phyloP scores from a whole-genome alignment of 1,140 invertebrate genomes.

The Acromyrmex charruanus region DNA sequence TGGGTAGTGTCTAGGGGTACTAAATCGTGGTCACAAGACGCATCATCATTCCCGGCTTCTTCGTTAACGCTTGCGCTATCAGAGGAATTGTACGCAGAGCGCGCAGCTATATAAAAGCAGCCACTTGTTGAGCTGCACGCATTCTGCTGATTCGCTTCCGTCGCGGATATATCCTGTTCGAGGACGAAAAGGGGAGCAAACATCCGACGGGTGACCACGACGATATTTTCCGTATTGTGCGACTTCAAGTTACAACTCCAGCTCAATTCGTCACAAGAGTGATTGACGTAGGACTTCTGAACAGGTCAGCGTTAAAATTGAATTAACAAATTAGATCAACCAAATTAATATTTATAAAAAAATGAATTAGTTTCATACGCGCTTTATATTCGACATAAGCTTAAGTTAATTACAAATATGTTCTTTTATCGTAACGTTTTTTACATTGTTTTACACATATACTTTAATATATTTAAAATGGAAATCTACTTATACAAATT shows the following conservation, averaged over 20 bases:
- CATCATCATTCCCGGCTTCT: slow-evolving; percentile 32
- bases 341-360: background rate
- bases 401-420: background rate
- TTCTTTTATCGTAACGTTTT: no score
- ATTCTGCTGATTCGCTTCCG: slow-evolving; percentile 79
- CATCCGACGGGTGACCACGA: slow-evolving; percentile 18
- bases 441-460: no score
- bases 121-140: slow-evolving; percentile 86
- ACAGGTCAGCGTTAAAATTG: slow-evolving; percentile 37
- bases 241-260: slow-evolving; percentile 26
- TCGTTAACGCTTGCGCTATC: slow-evolving; percentile 79
- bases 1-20: slow-evolving; percentile 66
- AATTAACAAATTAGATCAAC: background rate
- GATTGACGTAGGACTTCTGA: slow-evolving; percentile 42
- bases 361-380: background rate
- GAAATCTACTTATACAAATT: background rate
- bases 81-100: slow-evolving; percentile 64
- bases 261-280: slow-evolving; percentile 43
- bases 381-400: background rate
- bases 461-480: background rate
- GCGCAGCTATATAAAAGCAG: slow-evolving; percentile 84
- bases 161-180: slow-evolving; percentile 67
- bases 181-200: slow-evolving; percentile 35
- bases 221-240: slow-evolving; percentile 40
- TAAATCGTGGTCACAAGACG: slow-evolving; percentile 62